Base-by-base conservation (phyloP, 2,888 invertebrate genomes). In the Plagodis pulveraria region DNA sequence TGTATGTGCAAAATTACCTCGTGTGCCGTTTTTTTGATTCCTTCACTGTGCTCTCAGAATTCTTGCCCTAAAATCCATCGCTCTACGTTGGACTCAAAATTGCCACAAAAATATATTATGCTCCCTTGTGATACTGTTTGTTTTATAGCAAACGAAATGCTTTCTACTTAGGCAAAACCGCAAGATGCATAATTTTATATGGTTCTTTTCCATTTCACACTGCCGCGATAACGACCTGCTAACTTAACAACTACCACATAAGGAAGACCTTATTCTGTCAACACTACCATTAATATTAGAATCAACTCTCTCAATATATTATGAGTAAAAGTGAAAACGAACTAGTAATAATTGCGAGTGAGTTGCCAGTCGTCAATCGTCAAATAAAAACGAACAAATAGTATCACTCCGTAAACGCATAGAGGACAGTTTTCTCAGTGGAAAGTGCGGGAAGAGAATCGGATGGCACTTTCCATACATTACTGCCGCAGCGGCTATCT, bases 401-500 rank as follows among this genome's bases (percentile, higher is more conserved):
- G 63, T 65, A 66, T 64, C 57, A 55, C 51, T 45, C 50, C 59
- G 44, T 63, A 51, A 55, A 57, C 40, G 56, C 40, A 54, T 32
- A 45, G 42, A 22, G 12, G 48, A 11, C 38, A 42, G 47, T 72
- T 72, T 66, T 64, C 66, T 66, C 58, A 48, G 41, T 68, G 69
- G 73, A 78, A 78, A 74, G 69, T 71, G 66, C 61, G 65, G 66
- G 65, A 63, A 66, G 69, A 58, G 49, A 70, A 65, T 68, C 72
- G 60, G 71, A 68, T 68, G 75, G 63, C 73, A 75, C 78, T 78
- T 78, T 78, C 78, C 70, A 72, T 69, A 49, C 50, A 67, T 71
- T 67, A 69, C 58, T 57, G 48, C 36, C 42, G 9, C 22, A 34
- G 35, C 22, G 9, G n/a, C 53, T 49, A 45, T 49, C 40, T 22